These are phyloP conservation scores for Glareola pratincola DNA, from an alignment of 2,113 vertebrate species.

Conservation along the genomic window DNA sequence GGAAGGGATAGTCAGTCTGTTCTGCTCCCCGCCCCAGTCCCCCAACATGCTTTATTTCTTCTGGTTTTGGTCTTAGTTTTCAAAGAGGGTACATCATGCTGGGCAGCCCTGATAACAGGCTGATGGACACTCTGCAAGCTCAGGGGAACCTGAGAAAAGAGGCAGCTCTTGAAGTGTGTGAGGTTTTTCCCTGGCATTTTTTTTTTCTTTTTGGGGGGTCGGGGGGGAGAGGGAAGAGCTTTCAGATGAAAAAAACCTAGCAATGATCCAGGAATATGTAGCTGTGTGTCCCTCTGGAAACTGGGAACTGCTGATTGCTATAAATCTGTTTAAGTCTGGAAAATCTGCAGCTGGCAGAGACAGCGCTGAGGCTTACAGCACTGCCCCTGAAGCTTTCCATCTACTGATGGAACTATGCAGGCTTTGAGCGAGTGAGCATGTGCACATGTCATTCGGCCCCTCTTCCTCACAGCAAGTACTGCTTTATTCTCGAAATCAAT, in stretches of 20 bases:
- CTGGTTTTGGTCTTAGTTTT: background rate
- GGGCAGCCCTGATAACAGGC: slow-evolving; percentile 3
- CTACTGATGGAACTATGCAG: accelerated
- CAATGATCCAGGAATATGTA: background rate
- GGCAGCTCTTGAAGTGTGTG: background rate
- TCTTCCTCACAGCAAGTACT: background rate
- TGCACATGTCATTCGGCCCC: background rate
- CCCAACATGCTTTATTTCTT: background rate
- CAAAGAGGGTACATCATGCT: background rate
- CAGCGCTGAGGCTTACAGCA: background rate
- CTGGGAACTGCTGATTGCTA: slow-evolving; percentile 39
- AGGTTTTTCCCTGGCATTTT: background rate
- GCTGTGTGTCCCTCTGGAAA: slow-evolving; percentile 39
- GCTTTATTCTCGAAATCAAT: background rate
- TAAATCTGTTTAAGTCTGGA: slow-evolving; percentile 31
- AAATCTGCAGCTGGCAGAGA: slow-evolving; percentile 42
- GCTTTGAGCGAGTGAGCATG: background rate
- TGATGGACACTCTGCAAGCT: background rate
- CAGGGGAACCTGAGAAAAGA: background rate
- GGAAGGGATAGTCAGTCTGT: background rate
- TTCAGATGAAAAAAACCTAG: background rate
- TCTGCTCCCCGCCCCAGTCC: background rate
- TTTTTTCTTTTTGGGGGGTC: background rate
- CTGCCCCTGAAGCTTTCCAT: background rate
- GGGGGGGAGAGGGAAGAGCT: no score